Conservation (phyloP, 2,797 vertebrate genomes). For the Halcyon badia region DNA sequence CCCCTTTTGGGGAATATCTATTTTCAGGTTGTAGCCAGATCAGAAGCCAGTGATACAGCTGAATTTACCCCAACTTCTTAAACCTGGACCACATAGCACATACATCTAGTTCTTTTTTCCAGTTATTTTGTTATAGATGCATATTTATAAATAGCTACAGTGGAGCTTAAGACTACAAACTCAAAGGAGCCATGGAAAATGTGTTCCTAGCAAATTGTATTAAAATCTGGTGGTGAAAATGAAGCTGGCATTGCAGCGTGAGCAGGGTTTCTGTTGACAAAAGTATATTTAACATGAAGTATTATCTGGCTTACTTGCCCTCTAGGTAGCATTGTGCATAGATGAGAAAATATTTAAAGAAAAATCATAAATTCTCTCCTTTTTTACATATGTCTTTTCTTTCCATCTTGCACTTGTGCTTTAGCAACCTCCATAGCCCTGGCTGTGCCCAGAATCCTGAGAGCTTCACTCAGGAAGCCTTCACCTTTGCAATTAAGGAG, state of each 20-base stretch:
- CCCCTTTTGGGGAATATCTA: neutral
- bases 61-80: neutral
- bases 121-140: neutral
- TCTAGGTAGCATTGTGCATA: neutral
- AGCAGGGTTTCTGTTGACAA: neutral
- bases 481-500: neutral
- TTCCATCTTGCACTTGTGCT: neutral
- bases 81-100: neutral
- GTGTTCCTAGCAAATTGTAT: constrained; percentile 3
- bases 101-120: neutral
- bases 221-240: constrained; percentile 5
- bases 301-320: constrained; percentile 17
- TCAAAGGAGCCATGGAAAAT: constrained; percentile 10
- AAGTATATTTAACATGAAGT: neutral
- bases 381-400: neutral
- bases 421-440: neutral
- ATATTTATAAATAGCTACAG: neutral
- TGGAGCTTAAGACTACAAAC: neutral
- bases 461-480: neutral
- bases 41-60: neutral
- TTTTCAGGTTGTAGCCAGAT: neutral
- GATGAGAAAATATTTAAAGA: constrained; percentile 11
- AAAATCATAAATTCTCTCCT: constrained; percentile 1
- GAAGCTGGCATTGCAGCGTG: neutral
- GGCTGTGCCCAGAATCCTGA: constrained; percentile 38